Evolutionary conservation across 2,113 vertebrate species (phyloP).

Genomic region (Acrocephalus kingi): DNA sequence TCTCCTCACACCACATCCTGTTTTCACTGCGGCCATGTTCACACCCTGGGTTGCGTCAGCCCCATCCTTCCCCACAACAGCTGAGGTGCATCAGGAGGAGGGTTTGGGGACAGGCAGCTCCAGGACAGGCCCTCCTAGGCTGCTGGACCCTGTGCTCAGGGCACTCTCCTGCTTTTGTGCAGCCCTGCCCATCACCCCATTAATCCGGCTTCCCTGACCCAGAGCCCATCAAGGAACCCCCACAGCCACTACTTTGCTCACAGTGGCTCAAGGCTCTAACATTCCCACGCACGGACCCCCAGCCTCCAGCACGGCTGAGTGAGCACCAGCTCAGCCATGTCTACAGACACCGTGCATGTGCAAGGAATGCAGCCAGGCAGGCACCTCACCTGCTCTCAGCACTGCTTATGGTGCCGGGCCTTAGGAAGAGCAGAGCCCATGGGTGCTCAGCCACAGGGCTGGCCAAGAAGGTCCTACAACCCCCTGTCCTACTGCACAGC

Average conservation of each 20-base stretch:
- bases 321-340: fast-evolving
- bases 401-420: fast-evolving
- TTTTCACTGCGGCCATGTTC: not conserved
- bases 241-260: not conserved
- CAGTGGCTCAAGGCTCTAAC: not conserved
- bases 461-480: fast-evolving
- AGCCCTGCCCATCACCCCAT: not conserved
- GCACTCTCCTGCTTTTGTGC: not conserved
- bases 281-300: fast-evolving
- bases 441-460: not conserved
- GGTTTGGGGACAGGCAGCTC: not conserved
- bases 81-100: not conserved
- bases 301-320: fast-evolving
- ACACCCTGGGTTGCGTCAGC: conserved; percentile 4
- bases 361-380: not conserved
- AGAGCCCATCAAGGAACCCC: not conserved
- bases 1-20: conserved; percentile 56
- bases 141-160: fast-evolving
- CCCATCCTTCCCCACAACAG: not conserved
- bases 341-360: fast-evolving
- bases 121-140: not conserved
- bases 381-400: not conserved
- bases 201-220: fast-evolving
- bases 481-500: fast-evolving
- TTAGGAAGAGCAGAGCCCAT: not conserved